Percentiles rank a stretch among this genome's conserved stretches.
These are phyloP conservation scores for Phaetusa simplex DNA, from an alignment of 2,113 vertebrate species.

Conservation along the genomic window DNA sequence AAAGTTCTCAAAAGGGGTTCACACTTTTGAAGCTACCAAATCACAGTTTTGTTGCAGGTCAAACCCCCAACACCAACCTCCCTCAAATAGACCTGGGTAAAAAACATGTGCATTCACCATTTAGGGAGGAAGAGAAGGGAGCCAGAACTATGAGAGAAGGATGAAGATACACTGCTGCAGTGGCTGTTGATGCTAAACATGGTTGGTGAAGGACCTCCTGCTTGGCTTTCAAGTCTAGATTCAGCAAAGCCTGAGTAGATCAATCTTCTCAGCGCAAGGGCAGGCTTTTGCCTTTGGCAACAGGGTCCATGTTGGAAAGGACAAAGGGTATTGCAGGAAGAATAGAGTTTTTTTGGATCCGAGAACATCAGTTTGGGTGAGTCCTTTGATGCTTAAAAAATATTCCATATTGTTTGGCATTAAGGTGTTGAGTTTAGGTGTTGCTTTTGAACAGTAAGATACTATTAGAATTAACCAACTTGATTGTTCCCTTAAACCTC, in stretches of 20 bases:
- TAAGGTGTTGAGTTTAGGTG: background rate
- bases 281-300: background rate
- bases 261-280: background rate
- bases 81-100: background rate
- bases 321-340: background rate
- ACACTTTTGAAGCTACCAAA: background rate
- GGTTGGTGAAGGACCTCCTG: background rate
- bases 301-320: background rate
- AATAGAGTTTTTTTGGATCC: background rate
- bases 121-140: background rate
- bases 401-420: background rate
- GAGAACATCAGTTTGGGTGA: background rate
- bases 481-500: background rate
- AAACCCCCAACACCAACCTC: background rate
- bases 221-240: background rate
- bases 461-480: too few species aligned
- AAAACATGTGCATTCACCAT: background rate
- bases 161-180: background rate
- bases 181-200: background rate
- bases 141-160: background rate
- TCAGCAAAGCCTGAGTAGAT: background rate
- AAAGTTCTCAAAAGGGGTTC: background rate
- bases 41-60: background rate
- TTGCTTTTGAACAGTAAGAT: background rate
- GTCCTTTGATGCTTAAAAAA: background rate